Evolutionary conservation across 1,140 invertebrate genomes (phyloP), one percentile per base, ranked within the genome.

Genomic region (Dreissena polymorpha): DNA sequence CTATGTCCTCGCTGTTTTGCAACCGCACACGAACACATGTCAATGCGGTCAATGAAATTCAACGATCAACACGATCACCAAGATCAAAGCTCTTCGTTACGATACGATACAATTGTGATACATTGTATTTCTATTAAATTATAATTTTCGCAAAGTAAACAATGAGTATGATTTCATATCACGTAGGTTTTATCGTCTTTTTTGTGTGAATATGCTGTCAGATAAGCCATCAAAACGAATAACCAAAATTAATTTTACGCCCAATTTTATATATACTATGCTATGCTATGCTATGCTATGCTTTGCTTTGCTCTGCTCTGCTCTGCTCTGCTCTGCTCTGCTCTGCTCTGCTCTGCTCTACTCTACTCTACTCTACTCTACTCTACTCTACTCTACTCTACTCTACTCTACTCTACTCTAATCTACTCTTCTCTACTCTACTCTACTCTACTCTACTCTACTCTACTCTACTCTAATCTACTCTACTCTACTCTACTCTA

Each of bases 331-430:
- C 71, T 74, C 70, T 84, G 85, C 83, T 74, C 69, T 83, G 79
- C 70, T 79, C 65, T 85, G 86, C 83, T 86, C 75, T 85, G 87
- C 79, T 67, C 78, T 67, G 85, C 82, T 77, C 81, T 86, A 86
- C 73, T 83, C 85, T 69, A 87, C 78, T 79, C 83, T 77, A 86
- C 73, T 18, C 12, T 55, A 55, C 53, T 53, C 69, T 86, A 80
- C 85, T 70, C 69, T 86, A 86, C 82, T 60, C 73, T 83, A 57
- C 67, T 50, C 57, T 74, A 65, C 77, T 76, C 67, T 81, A 69
- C 77, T 51, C 53, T 85, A 73, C 79, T 63, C 69, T 57, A 64
- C 67, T 63, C 74, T 79, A 80, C 82, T 69, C 79, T 84, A 75
- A 81, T 70, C 84, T 84, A 64, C 85, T 27, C 78, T 77, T 75